Conservation (phyloP, 2,113 vertebrate genomes). For the Rhodinocichla rosea region DNA sequence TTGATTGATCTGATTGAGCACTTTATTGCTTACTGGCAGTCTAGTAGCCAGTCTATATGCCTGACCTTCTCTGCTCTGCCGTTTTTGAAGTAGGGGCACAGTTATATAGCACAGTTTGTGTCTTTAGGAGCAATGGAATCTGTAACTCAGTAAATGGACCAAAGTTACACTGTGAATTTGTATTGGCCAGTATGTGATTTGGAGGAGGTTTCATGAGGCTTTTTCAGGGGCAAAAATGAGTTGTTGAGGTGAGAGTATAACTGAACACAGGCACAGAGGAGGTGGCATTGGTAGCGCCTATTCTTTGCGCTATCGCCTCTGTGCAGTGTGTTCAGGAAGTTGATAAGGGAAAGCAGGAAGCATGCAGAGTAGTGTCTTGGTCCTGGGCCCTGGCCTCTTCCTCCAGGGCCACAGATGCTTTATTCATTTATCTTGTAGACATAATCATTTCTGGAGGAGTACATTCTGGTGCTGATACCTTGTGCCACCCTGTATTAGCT, state of each 20-base stretch:
- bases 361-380: not conserved
- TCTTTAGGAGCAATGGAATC: not conserved
- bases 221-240: not conserved
- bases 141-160: not conserved
- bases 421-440: constrained; percentile 1
- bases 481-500: not conserved
- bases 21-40: not conserved
- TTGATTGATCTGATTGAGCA: not conserved
- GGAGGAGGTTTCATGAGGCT: not conserved
- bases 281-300: not conserved
- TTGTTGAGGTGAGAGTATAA: not conserved
- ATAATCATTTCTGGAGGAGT: not conserved
- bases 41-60: not conserved
- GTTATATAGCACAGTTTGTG: not conserved
- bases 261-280: not conserved
- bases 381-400: not conserved
- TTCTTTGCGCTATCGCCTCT: not conserved
- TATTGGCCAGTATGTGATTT: not conserved
- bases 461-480: not conserved
- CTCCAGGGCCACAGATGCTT: not conserved
- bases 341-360: constrained; percentile 55
- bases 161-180: not conserved
- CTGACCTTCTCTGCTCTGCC: not conserved
- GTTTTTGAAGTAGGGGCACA: not conserved
- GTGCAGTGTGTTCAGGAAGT: constrained; percentile 35